Percentiles rank a stretch among this genome's conserved stretches.
These are phyloP conservation scores for Rhizomys pruinosus DNA, from an alignment of 2,113 vertebrate genomes.

Conservation along the genomic window DNA sequence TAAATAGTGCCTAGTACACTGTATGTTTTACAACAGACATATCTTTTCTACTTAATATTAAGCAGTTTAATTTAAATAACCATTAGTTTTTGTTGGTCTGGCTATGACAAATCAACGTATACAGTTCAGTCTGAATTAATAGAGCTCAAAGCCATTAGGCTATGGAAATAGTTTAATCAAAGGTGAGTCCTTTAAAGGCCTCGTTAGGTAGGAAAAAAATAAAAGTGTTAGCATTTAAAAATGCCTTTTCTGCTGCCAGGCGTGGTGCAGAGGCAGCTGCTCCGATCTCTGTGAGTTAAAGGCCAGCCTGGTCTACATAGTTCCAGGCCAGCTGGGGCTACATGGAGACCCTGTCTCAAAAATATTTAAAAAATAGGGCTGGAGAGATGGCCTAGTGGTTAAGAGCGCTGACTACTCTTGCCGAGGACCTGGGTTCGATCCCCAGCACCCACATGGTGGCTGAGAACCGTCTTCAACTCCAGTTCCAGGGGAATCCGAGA, in stretches of 20 bases:
- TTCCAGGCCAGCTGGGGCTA: too few relatives aligned
- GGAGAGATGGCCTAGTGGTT: too few relatives aligned
- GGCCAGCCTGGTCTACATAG: too few relatives aligned
- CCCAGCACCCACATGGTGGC: too few relatives aligned
- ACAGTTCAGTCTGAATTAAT: conserved; percentile 79
- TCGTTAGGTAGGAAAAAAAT: conserved; percentile 59
- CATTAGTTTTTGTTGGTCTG: conserved; percentile 79
- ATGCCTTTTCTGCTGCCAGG: too few relatives aligned
- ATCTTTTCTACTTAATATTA: conserved; percentile 79
- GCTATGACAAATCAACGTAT: conserved; percentile 79
- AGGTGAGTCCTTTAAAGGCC: conserved; percentile 73
- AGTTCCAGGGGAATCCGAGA: too few relatives aligned
- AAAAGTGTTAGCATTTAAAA: too few relatives aligned
- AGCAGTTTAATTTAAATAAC: conserved; percentile 84
- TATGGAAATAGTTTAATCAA: conserved; percentile 83
- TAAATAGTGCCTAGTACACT: conserved; percentile 48
- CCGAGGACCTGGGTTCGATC: too few relatives aligned
- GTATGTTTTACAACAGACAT: conserved; percentile 64
- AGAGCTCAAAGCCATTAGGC: conserved; percentile 79
- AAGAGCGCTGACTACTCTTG: too few relatives aligned
- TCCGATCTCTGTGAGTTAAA: not conserved
- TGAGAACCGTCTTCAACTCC: too few relatives aligned
- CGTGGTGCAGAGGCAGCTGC: not conserved
- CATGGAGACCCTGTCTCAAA: too few relatives aligned
- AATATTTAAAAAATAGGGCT: too few relatives aligned